phyloP scores from a whole-genome alignment of 2,113 vertebrate species.

The Saiga tatarica region DNA sequence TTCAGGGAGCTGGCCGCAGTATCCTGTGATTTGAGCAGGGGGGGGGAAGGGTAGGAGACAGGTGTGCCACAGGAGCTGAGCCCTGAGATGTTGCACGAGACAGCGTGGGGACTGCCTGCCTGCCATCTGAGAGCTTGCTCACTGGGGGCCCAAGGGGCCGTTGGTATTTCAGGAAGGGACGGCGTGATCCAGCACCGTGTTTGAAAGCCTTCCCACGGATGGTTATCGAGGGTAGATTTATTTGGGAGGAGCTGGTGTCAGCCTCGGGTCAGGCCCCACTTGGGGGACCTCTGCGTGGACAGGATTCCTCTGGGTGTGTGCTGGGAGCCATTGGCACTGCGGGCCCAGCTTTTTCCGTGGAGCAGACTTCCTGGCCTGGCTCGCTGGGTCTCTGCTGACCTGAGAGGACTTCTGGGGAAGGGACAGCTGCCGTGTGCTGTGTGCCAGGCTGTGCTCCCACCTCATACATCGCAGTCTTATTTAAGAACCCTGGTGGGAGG shows the following conservation, averaged over 20 bases:
- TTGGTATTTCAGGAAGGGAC: background rate
- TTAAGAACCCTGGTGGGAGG: background rate
- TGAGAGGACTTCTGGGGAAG: background rate
- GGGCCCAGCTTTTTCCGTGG: background rate
- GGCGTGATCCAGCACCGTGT: background rate
- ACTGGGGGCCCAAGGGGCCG: fast-evolving
- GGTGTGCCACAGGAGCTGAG: background rate
- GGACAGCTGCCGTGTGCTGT: background rate
- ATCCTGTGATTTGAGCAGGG: background rate
- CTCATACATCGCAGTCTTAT: fast-evolving
- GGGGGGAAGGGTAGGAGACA: background rate
- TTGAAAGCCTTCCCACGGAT: background rate
- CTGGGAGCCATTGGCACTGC: background rate
- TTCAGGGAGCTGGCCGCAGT: background rate
- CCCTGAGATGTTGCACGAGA: background rate
- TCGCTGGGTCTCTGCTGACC: background rate
- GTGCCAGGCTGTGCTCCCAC: background rate
- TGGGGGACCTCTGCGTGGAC: background rate
- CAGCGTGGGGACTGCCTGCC: background rate
- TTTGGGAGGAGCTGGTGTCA: background rate
- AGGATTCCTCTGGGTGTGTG: background rate
- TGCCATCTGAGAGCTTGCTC: background rate
- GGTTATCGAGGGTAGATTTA: background rate
- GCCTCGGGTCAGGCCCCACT: background rate
- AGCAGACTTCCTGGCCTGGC: background rate